phyloP scores from a whole-genome alignment of 2,113 vertebrate species.

The Sylvia atricapilla region DNA sequence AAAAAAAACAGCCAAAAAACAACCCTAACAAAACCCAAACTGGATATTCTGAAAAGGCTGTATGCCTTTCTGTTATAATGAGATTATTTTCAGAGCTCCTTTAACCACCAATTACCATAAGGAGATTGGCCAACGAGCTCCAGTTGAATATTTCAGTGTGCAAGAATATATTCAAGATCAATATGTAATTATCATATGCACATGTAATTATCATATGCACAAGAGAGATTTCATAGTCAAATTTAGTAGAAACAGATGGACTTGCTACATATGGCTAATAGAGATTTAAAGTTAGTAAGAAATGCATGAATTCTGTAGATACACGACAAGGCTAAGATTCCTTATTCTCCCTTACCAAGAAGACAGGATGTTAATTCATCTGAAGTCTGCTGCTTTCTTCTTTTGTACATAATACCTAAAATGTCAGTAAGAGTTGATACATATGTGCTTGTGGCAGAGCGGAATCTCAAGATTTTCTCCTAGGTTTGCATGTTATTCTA shows the following conservation, averaged over 20 bases:
- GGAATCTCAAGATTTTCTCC: not conserved
- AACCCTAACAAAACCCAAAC: not conserved
- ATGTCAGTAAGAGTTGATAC: not conserved
- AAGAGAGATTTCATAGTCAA: not conserved
- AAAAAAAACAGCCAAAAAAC: not conserved
- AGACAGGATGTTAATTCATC: not conserved
- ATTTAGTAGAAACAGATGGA: conserved; percentile 39
- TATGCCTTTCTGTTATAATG: not conserved
- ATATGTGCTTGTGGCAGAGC: not conserved
- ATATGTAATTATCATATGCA: not conserved
- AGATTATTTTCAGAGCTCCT: not conserved
- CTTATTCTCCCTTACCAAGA: not conserved
- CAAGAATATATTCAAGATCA: not conserved
- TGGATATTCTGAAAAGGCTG: not conserved
- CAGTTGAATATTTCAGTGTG: not conserved
- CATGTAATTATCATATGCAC: not conserved
- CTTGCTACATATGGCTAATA: not conserved
- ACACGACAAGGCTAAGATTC: not conserved
- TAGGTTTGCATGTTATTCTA: not conserved
- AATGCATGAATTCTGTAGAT: not conserved
- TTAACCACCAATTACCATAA: not conserved
- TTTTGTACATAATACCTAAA: not conserved
- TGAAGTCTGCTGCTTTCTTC: not conserved
- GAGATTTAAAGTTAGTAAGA: not conserved
- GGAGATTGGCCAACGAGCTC: not conserved